A percentile compares a stretch with the other conserved stretches of the same genome.
phyloP scores from a whole-genome alignment of 2,113 vertebrate genomes.

The Acanthisitta chloris region DNA sequence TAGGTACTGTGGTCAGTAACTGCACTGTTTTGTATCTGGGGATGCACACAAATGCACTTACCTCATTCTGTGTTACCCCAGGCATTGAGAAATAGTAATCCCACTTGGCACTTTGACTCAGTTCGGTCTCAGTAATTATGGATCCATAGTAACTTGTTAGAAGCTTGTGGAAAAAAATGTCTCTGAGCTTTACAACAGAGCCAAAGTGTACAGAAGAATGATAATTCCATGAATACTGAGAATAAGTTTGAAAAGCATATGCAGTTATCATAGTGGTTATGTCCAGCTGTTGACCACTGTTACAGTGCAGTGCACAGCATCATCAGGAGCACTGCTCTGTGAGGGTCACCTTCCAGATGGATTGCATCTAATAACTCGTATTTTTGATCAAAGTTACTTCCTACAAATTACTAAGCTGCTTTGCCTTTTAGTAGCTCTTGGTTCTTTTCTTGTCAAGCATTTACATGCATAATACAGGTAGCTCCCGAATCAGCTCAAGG shows the following conservation, averaged over 20 bases:
- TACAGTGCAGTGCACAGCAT: neutral
- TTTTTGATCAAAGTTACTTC: neutral
- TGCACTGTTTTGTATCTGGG: neutral
- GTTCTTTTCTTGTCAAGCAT: neutral
- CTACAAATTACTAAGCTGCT: neutral
- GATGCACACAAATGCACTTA: rapidly evolving
- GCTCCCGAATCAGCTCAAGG: neutral
- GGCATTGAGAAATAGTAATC: neutral
- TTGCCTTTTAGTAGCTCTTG: neutral
- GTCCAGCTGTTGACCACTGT: neutral
- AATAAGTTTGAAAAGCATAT: neutral
- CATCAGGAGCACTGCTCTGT: neutral
- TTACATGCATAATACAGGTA: neutral
- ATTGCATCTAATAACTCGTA: neutral
- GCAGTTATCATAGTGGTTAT: neutral
- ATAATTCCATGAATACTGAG: neutral
- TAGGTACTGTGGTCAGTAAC: neutral
- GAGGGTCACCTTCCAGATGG: neutral
- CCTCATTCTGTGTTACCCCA: neutral
- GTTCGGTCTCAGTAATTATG: constrained; percentile 11
- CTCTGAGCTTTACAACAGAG: neutral
- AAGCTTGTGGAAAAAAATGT: neutral
- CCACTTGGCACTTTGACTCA: neutral
- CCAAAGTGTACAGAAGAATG: neutral
- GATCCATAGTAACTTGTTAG: neutral